These are phyloP conservation scores for Pammene aurita DNA, from an alignment of 2,888 invertebrate species.

Conservation along the genomic window DNA sequence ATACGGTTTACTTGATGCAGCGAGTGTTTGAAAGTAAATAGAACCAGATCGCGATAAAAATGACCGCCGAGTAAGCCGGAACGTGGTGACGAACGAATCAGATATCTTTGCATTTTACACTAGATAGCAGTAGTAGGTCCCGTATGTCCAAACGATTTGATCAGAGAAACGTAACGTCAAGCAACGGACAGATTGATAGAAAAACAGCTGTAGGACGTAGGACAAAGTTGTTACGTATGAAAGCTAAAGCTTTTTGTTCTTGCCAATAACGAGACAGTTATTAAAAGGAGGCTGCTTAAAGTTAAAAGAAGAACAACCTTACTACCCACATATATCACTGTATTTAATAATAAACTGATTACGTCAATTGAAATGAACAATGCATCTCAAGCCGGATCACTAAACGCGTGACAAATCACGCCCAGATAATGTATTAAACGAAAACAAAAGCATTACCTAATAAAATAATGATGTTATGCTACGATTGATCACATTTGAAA, in stretches of 20 bases:
- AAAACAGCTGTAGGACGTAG: not conserved
- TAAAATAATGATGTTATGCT: constrained; percentile 31
- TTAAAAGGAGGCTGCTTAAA: too few relatives aligned
- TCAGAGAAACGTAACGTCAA: not conserved
- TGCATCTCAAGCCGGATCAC: constrained; percentile 28
- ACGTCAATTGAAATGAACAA: constrained; percentile 27
- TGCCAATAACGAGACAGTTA: too few relatives aligned
- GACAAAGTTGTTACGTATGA: too few relatives aligned
- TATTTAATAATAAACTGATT: constrained; percentile 14
- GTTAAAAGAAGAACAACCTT: not conserved
- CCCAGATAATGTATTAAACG: constrained; percentile 32
- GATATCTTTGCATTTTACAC: not conserved
- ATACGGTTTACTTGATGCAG: constrained; percentile 32
- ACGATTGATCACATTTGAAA: constrained; percentile 32
- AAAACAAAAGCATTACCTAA: constrained; percentile 39
- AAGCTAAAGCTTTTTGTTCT: not conserved
- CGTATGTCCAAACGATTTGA: not conserved
- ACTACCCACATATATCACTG: not conserved
- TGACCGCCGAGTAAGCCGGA: constrained; percentile 3
- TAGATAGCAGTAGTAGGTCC: too few relatives aligned
- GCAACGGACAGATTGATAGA: not conserved
- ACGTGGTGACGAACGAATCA: not conserved
- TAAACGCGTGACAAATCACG: constrained; percentile 40
- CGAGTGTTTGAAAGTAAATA: constrained; percentile 31
- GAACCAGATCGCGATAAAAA: constrained; percentile 29